Evolutionary conservation across 2,888 invertebrate species (phyloP).

Genomic region (Mechanitis messenoides): DNA sequence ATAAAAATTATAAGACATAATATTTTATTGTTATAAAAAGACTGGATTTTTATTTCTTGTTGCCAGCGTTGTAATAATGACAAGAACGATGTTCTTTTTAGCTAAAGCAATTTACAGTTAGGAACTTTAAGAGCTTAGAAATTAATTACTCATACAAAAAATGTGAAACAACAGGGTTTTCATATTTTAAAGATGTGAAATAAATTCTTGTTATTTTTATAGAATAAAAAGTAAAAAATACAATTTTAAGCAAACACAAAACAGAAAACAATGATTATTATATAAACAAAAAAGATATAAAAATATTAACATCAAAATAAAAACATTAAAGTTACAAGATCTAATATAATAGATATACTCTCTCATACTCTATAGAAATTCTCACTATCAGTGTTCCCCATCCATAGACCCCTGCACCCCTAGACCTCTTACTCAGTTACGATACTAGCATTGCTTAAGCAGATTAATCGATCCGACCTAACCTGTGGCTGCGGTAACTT

Average conservation of each 20-base stretch:
- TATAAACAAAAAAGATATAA: too few species aligned
- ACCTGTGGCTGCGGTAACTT: not conserved
- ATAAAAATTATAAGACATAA: too few species aligned
- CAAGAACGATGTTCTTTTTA: not conserved
- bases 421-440: slow-evolving; percentile 6
- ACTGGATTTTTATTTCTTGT: not conserved
- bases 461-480: slow-evolving; percentile 9
- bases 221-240: too few species aligned
- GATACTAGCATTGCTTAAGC: slow-evolving; percentile 8
- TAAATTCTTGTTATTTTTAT: too few species aligned
- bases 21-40: too few species aligned
- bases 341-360: not conserved
- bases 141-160: too few species aligned
- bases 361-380: not conserved
- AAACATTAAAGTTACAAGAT: too few species aligned
- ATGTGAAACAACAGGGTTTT: too few species aligned
- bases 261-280: too few species aligned
- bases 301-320: too few species aligned
- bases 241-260: too few species aligned
- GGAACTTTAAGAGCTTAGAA: not conserved
- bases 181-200: too few species aligned
- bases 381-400: not conserved
- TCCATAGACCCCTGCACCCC: slow-evolving; percentile 4
- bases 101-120: not conserved
- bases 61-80: not conserved